Percentiles rank a stretch among this genome's conserved stretches.
Conservation (phyloP, 2,113 vertebrate genomes). For the Globicephala melas region DNA sequence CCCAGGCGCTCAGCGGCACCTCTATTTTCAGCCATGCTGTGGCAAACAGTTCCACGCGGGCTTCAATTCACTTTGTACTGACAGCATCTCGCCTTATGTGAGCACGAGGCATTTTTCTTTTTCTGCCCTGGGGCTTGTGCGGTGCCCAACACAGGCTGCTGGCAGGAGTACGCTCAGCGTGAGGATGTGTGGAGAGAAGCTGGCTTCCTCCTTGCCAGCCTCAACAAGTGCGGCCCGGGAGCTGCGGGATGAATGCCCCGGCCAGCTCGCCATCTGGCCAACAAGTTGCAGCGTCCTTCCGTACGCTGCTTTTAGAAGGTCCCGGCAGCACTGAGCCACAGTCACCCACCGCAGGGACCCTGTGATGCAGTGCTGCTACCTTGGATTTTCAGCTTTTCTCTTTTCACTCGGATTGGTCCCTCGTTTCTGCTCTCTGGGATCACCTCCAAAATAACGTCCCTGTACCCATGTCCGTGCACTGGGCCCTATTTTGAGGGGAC, state of each 20-base stretch:
- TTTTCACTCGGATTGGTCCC: accelerated
- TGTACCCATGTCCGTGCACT: background rate
- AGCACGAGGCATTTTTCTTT: background rate
- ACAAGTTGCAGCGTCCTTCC: accelerated
- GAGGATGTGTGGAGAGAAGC: background rate
- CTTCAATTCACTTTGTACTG: background rate
- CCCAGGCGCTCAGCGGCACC: background rate
- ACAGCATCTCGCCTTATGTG: background rate
- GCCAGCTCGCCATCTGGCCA: background rate
- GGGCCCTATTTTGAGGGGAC: background rate
- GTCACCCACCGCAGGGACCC: background rate
- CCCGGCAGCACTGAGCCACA: background rate
- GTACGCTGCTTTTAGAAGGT: accelerated
- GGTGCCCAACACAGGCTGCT: background rate
- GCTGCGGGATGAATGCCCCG: background rate
- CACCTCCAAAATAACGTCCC: background rate
- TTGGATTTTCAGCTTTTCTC: background rate
- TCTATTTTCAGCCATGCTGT: background rate
- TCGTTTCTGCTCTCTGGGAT: background rate
- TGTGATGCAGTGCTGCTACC: accelerated
- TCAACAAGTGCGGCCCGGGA: accelerated
- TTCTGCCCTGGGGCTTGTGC: background rate
- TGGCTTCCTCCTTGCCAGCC: background rate
- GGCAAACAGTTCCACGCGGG: background rate
- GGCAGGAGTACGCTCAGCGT: background rate